Conservation (phyloP, 1,140 invertebrate genomes). For the Rhyzopertha dominica region DNA sequence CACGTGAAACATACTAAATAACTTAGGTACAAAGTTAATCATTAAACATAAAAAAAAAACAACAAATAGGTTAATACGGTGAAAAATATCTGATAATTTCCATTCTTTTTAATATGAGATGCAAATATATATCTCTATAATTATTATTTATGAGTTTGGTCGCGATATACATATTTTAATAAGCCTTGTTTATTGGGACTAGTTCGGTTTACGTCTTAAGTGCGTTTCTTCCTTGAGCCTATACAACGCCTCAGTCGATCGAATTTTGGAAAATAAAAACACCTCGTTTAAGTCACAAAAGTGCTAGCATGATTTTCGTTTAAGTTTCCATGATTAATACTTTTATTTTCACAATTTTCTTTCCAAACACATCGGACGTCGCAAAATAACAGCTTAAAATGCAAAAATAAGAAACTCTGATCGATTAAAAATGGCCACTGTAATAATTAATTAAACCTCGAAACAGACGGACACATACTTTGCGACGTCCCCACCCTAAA, state of each 20-base stretch:
- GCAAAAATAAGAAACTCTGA: too few species aligned
- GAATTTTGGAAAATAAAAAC: too few species aligned
- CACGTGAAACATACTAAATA: constrained; percentile 25
- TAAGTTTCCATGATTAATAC: too few species aligned
- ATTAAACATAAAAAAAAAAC: too few species aligned
- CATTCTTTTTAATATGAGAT: constrained; percentile 36
- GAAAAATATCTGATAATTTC: constrained; percentile 42
- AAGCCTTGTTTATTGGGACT: constrained; percentile 39
- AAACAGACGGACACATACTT: too few species aligned
- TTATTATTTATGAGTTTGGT: constrained; percentile 39
- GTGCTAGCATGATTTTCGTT: too few species aligned
- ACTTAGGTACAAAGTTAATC: constrained; percentile 37
- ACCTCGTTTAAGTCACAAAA: too few species aligned
- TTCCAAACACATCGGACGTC: too few species aligned
- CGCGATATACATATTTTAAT: constrained; percentile 26
- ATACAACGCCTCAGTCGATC: constrained; percentile 19
- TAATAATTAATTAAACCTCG: too few species aligned
- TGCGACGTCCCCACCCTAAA: constrained; percentile 23
- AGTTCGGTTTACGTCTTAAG: constrained; percentile 40
- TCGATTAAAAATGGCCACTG: too few species aligned
- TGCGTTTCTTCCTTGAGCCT: constrained; percentile 40
- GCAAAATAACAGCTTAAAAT: too few species aligned
- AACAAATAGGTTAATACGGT: constrained; percentile 33
- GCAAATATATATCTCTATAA: constrained; percentile 31
- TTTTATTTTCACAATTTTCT: too few species aligned